Percentiles rank a stretch among this genome's conserved stretches.
Evolutionary conservation across 2,113 vertebrate genomes (phyloP).

Genomic region (Ariopsis seemanni): DNA sequence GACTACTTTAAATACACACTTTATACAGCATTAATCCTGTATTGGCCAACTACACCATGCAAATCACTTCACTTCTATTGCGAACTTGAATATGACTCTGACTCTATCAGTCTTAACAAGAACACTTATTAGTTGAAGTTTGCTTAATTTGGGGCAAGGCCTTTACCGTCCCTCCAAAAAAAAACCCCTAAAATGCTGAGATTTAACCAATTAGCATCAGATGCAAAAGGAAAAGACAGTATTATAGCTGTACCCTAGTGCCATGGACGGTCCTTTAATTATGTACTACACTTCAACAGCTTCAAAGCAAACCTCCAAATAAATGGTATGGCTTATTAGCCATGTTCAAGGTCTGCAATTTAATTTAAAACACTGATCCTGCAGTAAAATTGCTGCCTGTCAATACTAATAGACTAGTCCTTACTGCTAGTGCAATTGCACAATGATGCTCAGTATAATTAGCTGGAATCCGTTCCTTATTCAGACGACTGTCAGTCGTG

Average conservation of each 20-base stretch:
- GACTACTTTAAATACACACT: not conserved
- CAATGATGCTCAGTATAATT: slow-evolving; percentile 38
- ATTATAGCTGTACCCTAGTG: not conserved
- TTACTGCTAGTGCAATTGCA: slow-evolving; percentile 22
- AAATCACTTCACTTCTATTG: not conserved
- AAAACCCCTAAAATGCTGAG: not conserved
- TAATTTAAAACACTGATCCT: slow-evolving; percentile 18
- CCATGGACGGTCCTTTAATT: not conserved
- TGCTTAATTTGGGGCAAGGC: not conserved
- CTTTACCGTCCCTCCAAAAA: not conserved
- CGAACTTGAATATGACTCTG: not conserved
- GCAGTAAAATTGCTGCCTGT: not conserved
- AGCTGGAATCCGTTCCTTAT: slow-evolving; percentile 39
- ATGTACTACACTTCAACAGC: not conserved
- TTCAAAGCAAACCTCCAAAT: not conserved
- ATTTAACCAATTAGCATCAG: slow-evolving; percentile 15
- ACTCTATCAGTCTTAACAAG: too few species aligned
- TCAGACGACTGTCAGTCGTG: slow-evolving; percentile 27
- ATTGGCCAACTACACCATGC: not conserved
- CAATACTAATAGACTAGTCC: not conserved
- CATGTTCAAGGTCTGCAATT: not conserved
- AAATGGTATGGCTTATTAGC: slow-evolving; percentile 27
- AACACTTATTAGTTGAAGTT: not conserved
- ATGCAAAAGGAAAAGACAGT: not conserved
- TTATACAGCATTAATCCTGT: not conserved